Percentiles rank a stretch among this genome's conserved stretches.
phyloP scores from a whole-genome alignment of 1,140 invertebrate genomes.

The Drosophila littoralis region DNA sequence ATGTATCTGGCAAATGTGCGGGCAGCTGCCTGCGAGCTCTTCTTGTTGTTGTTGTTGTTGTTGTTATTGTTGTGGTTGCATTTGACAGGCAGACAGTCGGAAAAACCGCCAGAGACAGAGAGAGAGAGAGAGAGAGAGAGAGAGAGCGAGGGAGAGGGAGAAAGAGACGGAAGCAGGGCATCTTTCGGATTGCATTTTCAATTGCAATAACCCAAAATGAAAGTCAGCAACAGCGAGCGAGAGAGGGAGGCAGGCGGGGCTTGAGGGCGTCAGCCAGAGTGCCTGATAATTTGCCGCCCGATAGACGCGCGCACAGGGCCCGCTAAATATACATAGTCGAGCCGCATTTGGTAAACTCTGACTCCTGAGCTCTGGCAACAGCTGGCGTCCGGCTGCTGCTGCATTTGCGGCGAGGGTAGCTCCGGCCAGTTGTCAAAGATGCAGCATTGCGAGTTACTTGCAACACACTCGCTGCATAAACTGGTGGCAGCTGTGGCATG shows the following conservation, averaged over 20 bases:
- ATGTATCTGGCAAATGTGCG: conserved; percentile 73
- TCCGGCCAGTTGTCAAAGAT: neutral
- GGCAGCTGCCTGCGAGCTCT: conserved; percentile 62
- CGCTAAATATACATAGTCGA: conserved; percentile 34
- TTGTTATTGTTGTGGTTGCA: conserved; percentile 41
- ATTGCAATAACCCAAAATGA: conserved; percentile 62
- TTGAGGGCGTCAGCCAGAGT: neutral
- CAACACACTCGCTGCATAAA: neutral
- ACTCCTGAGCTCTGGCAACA: conserved; percentile 22
- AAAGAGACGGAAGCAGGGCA: neutral
- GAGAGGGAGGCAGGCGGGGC: neutral
- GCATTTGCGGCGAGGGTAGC: conserved; percentile 6
- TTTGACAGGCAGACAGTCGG: conserved; percentile 44
- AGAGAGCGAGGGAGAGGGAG: neutral
- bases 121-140: neutral
- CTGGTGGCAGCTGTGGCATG: neutral
- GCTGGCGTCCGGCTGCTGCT: conserved; percentile 12
- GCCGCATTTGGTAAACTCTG: conserved; percentile 26
- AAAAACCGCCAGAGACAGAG: conserved; percentile 37
- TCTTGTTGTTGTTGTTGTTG: conserved; percentile 7
- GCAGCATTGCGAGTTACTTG: neutral
- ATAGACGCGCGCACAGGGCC: conserved; percentile 26
- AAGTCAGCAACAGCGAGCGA: conserved; percentile 35
- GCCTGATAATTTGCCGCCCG: conserved; percentile 43
- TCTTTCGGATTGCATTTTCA: conserved; percentile 58